phyloP scores from a whole-genome alignment of 2,797 vertebrate species.

The Microcaecilia unicolor region DNA sequence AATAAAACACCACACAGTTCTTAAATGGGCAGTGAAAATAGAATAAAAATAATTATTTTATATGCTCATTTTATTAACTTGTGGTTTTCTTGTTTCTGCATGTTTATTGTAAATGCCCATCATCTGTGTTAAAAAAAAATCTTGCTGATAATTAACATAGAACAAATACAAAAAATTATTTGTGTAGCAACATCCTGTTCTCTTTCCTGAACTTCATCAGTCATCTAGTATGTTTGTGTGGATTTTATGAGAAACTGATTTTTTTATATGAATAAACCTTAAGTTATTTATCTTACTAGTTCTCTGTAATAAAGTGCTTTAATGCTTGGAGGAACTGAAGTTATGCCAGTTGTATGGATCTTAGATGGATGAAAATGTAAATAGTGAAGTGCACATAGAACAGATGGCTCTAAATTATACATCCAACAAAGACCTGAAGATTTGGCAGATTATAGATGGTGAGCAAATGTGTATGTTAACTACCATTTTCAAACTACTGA shows the following conservation, averaged over 20 bases:
- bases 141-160: conserved; percentile 22
- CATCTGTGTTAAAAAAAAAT: conserved; percentile 40
- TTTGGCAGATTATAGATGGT: conserved; percentile 46
- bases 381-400: conserved; percentile 46
- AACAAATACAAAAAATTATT: conserved; percentile 25
- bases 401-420: conserved; percentile 59
- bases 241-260: conserved; percentile 5
- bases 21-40: conserved; percentile 27
- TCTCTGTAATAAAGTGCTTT: conserved; percentile 12
- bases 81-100: conserved; percentile 22
- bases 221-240: conserved; percentile 9
- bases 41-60: conserved; percentile 28
- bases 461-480: conserved; percentile 44
- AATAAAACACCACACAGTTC: conserved; percentile 21
- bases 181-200: conserved; percentile 11
- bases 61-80: background rate
- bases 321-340: conserved; percentile 19
- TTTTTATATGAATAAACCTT: conserved; percentile 16
- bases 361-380: conserved; percentile 45
- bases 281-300: conserved; percentile 11
- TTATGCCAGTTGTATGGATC: conserved; percentile 35
- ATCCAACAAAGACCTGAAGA: conserved; percentile 46
- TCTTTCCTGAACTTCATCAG: conserved; percentile 6
- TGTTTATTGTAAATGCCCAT: conserved; percentile 53
- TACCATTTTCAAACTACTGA: conserved; percentile 42